Evolutionary conservation across 2,888 invertebrate species (phyloP), one percentile per base, ranked within the genome.

Genomic region (Eilema caniola): DNA sequence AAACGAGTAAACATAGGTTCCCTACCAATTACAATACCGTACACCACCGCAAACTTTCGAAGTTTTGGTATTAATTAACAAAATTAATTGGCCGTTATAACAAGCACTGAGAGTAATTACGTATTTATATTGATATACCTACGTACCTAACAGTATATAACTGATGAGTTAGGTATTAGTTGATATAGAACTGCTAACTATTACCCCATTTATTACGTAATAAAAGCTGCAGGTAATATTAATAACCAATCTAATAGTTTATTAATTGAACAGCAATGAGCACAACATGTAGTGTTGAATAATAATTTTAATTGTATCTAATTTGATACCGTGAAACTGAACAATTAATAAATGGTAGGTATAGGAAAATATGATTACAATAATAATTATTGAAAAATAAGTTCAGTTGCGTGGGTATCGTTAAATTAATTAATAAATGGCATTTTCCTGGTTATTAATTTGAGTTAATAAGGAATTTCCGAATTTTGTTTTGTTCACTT

Each of bases 281-380:
- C 53, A 31, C 31, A 31, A 7, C 25, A 25, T 24, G 16, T 28
- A 28, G 25, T 64, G 53, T 53, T 28, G 53, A 64, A 57, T 57
- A 66, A 28, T 57, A 57, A 66, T 62, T 73, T 62, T 47, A 25
- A 73, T 72, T 67, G 62, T 68, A 66, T 67, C 59, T 81, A 74
- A 78, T 81, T 80, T 70, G 66, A 56, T 70, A 61, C 11, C 28
- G 47, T 57, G 70, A 73, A 69, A 73, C 77, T 76, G 68, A 75
- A 69, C 72, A 79, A 82, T 80, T 73, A 75, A 74, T 74, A 62
- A 70, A 60, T 64, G 56, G n/a, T 68, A 66, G 2, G 41, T 71
- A 75, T 81, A 84, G 84, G 87, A 82, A 83, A 85, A 79, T 62
- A 53, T 71, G 82, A 85, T 85, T 81, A 71, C 69, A 74, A 70